Evolutionary conservation across 92 coral and sea anemone genomes (phyloP), one percentile per base, ranked within the genome.

Genomic region (Scolanthus callimorphus): DNA sequence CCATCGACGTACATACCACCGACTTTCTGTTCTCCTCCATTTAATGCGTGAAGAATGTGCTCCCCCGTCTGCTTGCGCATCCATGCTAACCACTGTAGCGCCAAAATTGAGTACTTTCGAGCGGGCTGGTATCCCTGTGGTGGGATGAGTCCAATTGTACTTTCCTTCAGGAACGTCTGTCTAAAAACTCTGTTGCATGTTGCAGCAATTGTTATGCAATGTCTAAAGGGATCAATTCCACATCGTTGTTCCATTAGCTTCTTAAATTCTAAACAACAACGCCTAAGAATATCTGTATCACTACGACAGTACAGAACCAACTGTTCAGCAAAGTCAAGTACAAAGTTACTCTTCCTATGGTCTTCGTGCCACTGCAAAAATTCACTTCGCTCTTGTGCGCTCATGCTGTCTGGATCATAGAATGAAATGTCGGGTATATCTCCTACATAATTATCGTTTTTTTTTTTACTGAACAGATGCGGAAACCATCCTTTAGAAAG

Each of bases 121-220:
- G 30, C 3, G 2, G 65, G 57, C 3, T 45, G 9, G 51, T 72
- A 74, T 4, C 88, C 78, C 10, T 25, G 60, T 0, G 58, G 70
- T 3, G 91, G 91, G 1, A 71, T 49, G 26, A 84, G 10, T 9
- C 71, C 85, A 30, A 78, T 78, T 0, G 81, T 60, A 1, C 65
- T 55, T 3, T 63, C 19, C 27, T 54, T 51, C 11, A 81, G 44
- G 37, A 53, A 69, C 26, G 24, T 31, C 37, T 57, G 61, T 9
- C 73, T 20, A 22, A 20, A 59, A 3, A 76, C 64, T 3, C 22
- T 11, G n/a, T 57, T 55, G 39, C 82, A 82, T 27, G 67, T 73
- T 0, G 79, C 63, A 2, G 79, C 74, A 29, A 72, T 83, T 6
- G 81, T 71, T 13, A 70, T 52, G 25, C 73, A 60, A 2, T 22